Conservation (phyloP, 2,797 vertebrate species). For the Geotrypetes seraphini region DNA sequence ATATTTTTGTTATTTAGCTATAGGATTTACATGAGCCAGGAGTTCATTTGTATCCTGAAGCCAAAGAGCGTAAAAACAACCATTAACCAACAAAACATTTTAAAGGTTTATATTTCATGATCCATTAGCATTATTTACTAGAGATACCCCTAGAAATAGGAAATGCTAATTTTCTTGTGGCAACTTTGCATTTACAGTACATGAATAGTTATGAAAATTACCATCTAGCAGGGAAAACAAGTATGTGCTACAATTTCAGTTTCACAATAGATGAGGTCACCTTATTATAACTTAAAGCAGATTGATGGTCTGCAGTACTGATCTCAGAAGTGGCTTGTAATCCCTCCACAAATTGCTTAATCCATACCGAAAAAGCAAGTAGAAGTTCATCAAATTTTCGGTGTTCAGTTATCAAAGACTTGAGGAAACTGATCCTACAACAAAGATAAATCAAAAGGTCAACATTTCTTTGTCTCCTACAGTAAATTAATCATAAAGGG, state of each 20-base stretch:
- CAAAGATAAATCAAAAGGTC: background rate
- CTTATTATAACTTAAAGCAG: conserved; percentile 61
- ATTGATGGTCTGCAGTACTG: conserved; percentile 56
- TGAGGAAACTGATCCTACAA: conserved; percentile 62
- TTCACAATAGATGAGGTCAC: conserved; percentile 42
- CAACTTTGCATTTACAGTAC: too few species aligned
- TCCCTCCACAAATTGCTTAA: conserved; percentile 71
- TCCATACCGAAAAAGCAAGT: conserved; percentile 71
- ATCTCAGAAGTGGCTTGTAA: conserved; percentile 74
- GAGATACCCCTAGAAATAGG: too few species aligned
- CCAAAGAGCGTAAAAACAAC: too few species aligned
- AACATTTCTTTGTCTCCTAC: background rate
- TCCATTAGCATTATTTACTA: too few species aligned
- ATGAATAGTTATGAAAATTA: too few species aligned
- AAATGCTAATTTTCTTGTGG: too few species aligned
- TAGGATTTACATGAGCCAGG: too few species aligned
- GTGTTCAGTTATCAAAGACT: conserved; percentile 63
- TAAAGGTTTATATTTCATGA: too few species aligned
- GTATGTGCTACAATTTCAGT: background rate
- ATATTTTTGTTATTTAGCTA: too few species aligned
- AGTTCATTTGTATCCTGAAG: too few species aligned
- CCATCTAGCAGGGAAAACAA: background rate
- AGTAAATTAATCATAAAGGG: background rate
- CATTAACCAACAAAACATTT: too few species aligned
- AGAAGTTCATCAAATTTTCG: conserved; percentile 72